These are phyloP conservation scores for Venustoraphidia nigricollis DNA, from an alignment of 2,888 invertebrate genomes.

Conservation along the genomic window DNA sequence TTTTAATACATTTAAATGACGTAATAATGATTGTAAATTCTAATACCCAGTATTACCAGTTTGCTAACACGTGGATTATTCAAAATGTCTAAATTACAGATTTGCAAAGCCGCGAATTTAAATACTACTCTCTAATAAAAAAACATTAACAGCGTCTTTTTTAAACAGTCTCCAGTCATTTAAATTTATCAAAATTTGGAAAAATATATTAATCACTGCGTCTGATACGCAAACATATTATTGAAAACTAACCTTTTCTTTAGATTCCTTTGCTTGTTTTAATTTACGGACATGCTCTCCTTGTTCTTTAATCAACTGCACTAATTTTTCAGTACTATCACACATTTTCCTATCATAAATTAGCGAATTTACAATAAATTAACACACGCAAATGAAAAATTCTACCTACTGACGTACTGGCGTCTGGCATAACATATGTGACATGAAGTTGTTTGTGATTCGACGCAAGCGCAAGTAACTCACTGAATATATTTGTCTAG, in stretches of 20 bases:
- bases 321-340: slow-evolving; percentile 34
- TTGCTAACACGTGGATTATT: no score
- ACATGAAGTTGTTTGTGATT: no score
- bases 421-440: no score
- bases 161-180: not conserved
- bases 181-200: not conserved
- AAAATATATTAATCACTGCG: not conserved
- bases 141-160: slow-evolving; percentile 3
- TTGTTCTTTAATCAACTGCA: slow-evolving; percentile 50
- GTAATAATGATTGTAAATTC: no score
- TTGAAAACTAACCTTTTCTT: slow-evolving; percentile 44
- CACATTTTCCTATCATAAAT: slow-evolving; percentile 20
- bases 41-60: not conserved
- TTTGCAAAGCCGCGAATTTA: no score
- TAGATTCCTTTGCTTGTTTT: slow-evolving; percentile 64
- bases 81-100: no score
- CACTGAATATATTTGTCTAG: no score
- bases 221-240: not conserved
- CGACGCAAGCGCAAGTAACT: no score
- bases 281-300: slow-evolving; percentile 69
- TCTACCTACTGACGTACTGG: no score
- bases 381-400: no score
- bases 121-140: slow-evolving; percentile 5
- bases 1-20: not conserved
- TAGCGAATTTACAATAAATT: not conserved